Percentiles rank a stretch among this genome's conserved stretches.
Conservation (phyloP, 2,113 vertebrate genomes). For the Riparia riparia region DNA sequence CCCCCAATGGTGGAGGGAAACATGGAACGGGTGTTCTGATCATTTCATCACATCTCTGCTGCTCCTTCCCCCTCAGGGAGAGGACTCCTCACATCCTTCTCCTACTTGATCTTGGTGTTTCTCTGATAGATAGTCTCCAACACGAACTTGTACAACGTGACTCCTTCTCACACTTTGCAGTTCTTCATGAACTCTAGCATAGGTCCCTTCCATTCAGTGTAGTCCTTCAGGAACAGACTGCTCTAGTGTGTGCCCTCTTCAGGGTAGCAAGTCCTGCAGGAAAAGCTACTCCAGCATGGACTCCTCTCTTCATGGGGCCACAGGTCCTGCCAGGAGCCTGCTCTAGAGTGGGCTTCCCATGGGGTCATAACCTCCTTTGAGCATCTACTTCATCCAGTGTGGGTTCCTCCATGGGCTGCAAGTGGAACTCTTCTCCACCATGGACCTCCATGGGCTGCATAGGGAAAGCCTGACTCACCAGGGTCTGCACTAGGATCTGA, state of each 20-base stretch:
- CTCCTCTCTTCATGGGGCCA: not conserved
- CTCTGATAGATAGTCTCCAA: not conserved
- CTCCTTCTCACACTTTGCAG: not conserved
- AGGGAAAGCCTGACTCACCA: not conserved
- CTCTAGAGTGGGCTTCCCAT: not conserved
- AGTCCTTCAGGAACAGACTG: not conserved
- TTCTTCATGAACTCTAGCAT: not conserved
- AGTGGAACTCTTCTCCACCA: not conserved
- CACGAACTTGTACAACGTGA: accelerated
- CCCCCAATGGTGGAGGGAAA: accelerated
- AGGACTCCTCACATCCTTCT: not conserved
- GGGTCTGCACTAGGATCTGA: not conserved
- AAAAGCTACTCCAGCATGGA: not conserved
- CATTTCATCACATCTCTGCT: not conserved
- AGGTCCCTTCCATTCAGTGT: not conserved
- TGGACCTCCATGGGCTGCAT: not conserved
- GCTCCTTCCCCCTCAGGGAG: not conserved
- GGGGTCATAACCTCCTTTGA: not conserved
- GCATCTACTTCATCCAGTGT: not conserved
- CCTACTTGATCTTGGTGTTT: not conserved
- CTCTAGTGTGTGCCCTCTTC: not conserved
- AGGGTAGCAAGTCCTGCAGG: not conserved
- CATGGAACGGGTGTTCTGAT: not conserved
- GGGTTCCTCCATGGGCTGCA: not conserved
- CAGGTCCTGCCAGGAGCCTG: not conserved